Percentiles rank a stretch among this genome's conserved stretches.
phyloP scores from a whole-genome alignment of 2,888 invertebrate genomes.

The Molanna angustata region DNA sequence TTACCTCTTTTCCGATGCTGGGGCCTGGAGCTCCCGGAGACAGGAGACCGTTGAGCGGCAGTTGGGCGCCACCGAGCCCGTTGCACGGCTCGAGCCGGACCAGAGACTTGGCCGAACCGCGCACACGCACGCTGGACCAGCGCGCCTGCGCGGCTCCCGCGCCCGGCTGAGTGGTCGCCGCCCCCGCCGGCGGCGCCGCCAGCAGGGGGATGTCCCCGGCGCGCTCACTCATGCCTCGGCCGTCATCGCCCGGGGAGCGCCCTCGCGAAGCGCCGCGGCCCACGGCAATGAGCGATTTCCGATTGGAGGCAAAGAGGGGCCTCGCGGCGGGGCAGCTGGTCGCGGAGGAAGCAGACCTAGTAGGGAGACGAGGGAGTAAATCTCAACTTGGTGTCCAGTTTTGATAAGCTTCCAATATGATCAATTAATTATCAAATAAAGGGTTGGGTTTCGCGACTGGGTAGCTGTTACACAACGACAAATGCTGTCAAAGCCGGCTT shows the following conservation, averaged over 20 bases:
- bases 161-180: slow-evolving; percentile 48
- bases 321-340: no score
- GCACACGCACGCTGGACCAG: slow-evolving; percentile 64
- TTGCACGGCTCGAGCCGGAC: slow-evolving; percentile 65
- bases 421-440: no score
- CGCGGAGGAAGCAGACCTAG: no score
- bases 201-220: slow-evolving; percentile 52
- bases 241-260: neutral
- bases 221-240: slow-evolving; percentile 39
- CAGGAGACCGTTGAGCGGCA: slow-evolving; percentile 48
- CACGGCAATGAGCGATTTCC: slow-evolving; percentile 1
- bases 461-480: no score
- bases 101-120: slow-evolving; percentile 60
- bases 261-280: slow-evolving; percentile 3
- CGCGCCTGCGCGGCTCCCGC: slow-evolving; percentile 51
- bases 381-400: no score
- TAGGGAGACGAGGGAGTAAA: no score
- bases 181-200: slow-evolving; percentile 42
- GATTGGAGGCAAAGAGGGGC: no score
- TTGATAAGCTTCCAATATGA: no score
- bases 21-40: slow-evolving; percentile 39
- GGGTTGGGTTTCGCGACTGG: no score
- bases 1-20: slow-evolving; percentile 58
- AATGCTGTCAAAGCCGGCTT: no score
- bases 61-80: slow-evolving; percentile 44